A percentile compares a stretch with the other conserved stretches of the same genome.
phyloP scores from a whole-genome alignment of 2,113 vertebrate species.

The Sprattus sprattus region DNA sequence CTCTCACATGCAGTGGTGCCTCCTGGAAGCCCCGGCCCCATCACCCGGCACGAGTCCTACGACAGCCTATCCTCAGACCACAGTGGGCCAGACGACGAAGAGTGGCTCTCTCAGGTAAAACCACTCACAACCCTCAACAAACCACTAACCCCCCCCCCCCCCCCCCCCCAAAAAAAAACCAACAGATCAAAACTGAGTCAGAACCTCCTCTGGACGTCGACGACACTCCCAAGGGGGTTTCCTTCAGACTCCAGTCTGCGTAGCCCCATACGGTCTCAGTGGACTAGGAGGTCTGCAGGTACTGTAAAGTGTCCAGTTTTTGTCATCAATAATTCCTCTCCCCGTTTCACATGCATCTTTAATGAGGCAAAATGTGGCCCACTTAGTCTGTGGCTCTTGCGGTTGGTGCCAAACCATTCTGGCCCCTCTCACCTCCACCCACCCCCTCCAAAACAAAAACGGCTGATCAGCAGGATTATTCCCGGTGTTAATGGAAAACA shows the following conservation, averaged over 20 bases:
- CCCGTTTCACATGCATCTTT: conserved; percentile 57
- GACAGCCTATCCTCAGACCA: conserved; percentile 93
- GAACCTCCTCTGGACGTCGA: not conserved
- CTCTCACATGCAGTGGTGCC: conserved; percentile 74
- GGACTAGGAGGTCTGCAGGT: too few species aligned
- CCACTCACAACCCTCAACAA: too few species aligned
- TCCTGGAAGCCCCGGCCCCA: conserved; percentile 86
- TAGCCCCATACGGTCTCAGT: too few species aligned
- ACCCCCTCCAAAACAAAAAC: not conserved
- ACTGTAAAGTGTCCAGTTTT: conserved; percentile 55
- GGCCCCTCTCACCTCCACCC: not conserved
- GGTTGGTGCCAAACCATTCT: not conserved
- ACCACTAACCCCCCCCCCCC: not conserved
- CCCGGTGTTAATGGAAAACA: not conserved
- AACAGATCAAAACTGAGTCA: not conserved
- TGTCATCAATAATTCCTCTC: conserved; percentile 67
- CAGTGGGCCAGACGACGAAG: conserved; percentile 92
- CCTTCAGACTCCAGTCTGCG: too few species aligned
- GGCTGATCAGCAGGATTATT: conserved; percentile 4
- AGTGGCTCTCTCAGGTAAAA: conserved; percentile 97
- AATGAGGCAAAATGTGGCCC: conserved; percentile 61
- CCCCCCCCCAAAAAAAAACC: not conserved
- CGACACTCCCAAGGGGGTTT: not conserved
- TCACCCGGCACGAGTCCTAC: conserved; percentile 88
- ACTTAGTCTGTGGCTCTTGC: conserved; percentile 53